Conservation (phyloP, 2,113 vertebrate genomes). For the Podocnemis expansa region DNA sequence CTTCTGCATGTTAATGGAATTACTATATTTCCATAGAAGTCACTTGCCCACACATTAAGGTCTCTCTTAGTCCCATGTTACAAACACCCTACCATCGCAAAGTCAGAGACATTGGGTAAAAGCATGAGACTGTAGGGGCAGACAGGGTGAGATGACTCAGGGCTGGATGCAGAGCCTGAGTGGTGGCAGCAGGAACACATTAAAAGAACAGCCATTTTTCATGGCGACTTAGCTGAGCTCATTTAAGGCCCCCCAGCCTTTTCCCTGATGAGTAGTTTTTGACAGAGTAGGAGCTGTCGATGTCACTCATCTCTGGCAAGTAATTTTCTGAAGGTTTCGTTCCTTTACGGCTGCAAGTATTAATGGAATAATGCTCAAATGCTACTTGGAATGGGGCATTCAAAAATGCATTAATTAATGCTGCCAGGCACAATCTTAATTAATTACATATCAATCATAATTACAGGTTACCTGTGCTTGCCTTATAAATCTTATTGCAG, state of each 20-base stretch:
- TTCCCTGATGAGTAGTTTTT: background rate
- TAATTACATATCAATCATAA: background rate
- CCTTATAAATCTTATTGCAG: background rate
- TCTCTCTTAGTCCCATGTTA: too few relatives aligned
- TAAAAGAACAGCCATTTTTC: constrained; percentile 64
- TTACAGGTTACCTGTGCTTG: background rate
- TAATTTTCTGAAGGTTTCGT: constrained; percentile 64
- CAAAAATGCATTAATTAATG: constrained; percentile 32
- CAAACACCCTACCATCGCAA: constrained; percentile 53
- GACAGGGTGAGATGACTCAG: constrained; percentile 28
- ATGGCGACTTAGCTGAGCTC: constrained; percentile 32
- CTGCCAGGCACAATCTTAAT: background rate
- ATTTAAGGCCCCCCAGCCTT: background rate
- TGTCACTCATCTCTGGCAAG: constrained; percentile 66
- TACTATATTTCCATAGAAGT: constrained; percentile 67
- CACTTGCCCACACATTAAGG: constrained; percentile 66
- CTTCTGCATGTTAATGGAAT: too few relatives aligned
- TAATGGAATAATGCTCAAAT: constrained; percentile 67
- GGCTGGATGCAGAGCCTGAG: constrained; percentile 49
- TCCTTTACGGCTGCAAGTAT: constrained; percentile 62
- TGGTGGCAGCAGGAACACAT: constrained; percentile 64
- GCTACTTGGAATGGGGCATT: constrained; percentile 29
- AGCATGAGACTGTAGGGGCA: background rate
- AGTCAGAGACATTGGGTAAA: constrained; percentile 16
- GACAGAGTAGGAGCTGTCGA: constrained; percentile 45